Evolutionary conservation across 2,797 vertebrate species (phyloP).

Genomic region (Echiichthys vipera): DNA sequence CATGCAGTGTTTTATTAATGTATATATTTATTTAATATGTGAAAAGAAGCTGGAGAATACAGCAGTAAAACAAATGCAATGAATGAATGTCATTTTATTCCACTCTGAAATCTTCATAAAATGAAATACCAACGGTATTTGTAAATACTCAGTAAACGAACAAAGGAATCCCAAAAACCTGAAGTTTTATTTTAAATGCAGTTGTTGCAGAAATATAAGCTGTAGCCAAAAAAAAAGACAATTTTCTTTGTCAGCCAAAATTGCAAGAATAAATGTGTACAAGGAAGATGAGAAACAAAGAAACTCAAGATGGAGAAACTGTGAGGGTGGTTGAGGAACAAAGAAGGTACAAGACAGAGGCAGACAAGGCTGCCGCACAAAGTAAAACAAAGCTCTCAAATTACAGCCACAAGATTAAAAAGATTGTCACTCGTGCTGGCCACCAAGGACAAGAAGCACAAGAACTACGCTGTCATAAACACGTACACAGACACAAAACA

Average conservation of each 20-base stretch:
- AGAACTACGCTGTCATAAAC: conserved; percentile 2
- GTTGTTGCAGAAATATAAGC: background rate
- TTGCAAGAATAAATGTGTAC: background rate
- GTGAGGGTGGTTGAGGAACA: conserved; percentile 1
- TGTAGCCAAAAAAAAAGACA: background rate
- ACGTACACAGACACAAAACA: conserved; percentile 10
- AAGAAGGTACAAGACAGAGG: background rate
- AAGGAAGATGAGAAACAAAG: background rate
- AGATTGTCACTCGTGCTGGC: conserved; percentile 32
- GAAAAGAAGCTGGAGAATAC: background rate
- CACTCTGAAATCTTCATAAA: no score
- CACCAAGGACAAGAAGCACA: conserved; percentile 44
- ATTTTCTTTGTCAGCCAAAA: background rate
- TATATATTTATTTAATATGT: background rate
- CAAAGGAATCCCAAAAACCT: background rate
- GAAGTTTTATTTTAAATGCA: background rate
- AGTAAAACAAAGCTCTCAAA: conserved; percentile 48
- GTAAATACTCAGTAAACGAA: background rate
- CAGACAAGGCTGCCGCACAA: conserved; percentile 10
- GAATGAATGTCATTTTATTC: no score
- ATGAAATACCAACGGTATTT: no score
- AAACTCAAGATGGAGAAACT: background rate
- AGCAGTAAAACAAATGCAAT: background rate
- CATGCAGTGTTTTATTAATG: no score
- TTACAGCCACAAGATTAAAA: conserved; percentile 46